Conservation (phyloP, 2,888 invertebrate species). For the Leistus spinibarbis region DNA sequence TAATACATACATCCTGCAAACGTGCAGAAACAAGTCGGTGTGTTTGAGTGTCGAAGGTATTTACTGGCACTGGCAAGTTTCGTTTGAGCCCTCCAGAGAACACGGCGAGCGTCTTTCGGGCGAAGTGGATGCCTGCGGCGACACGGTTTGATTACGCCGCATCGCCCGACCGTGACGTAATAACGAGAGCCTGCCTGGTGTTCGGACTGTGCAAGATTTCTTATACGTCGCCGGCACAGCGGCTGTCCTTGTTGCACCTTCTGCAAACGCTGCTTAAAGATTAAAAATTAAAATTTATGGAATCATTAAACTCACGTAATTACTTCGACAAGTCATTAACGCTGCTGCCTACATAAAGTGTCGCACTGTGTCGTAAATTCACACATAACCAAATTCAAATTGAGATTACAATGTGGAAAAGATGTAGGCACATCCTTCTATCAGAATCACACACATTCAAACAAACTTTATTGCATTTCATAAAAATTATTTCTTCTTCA, state of each 20-base stretch:
- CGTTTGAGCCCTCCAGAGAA: background rate
- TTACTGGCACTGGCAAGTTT: background rate
- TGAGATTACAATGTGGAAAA: background rate
- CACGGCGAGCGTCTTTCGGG: background rate
- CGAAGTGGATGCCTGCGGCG: slow-evolving; percentile 8
- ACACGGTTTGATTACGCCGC: slow-evolving; percentile 29
- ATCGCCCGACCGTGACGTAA: slow-evolving; percentile 24
- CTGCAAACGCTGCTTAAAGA: slow-evolving; percentile 34
- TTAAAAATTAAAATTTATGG: slow-evolving; percentile 40
- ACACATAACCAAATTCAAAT: background rate
- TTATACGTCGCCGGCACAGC: slow-evolving; percentile 17
- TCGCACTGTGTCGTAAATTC: slow-evolving; percentile 16
- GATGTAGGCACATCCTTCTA: background rate
- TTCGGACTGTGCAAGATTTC: slow-evolving; percentile 24
- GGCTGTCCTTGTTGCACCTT: background rate
- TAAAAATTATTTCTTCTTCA: too few species aligned
- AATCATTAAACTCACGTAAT: slow-evolving; percentile 40
- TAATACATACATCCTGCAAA: background rate
- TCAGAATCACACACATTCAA: background rate
- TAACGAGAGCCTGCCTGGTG: slow-evolving; percentile 30
- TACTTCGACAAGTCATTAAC: slow-evolving; percentile 40
- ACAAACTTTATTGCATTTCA: too few species aligned
- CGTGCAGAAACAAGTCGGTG: background rate
- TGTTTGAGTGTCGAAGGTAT: background rate
- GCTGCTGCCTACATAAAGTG: slow-evolving; percentile 37